These are phyloP conservation scores for Rotaria socialis DNA, from an alignment of 2,888 invertebrate species.

Conservation along the genomic window DNA sequence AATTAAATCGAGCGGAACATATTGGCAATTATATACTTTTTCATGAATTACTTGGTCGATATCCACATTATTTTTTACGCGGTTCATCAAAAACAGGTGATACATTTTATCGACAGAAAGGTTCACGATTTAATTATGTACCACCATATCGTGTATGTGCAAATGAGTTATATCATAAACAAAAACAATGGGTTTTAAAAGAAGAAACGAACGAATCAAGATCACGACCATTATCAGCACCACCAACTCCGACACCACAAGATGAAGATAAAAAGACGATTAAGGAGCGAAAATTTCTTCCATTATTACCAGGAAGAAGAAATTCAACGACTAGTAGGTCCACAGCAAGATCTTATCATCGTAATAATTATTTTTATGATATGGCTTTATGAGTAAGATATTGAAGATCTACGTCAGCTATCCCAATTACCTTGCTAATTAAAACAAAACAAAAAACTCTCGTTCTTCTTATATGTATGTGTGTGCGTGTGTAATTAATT, in stretches of 20 bases:
- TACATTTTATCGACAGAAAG: background rate
- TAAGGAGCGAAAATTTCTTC: background rate
- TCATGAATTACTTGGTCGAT: background rate
- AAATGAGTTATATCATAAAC: slow-evolving; percentile 2
- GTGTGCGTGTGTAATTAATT: too few relatives aligned
- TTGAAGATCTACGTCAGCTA: too few relatives aligned
- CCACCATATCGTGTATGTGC: slow-evolving; percentile 4
- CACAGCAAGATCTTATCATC: background rate
- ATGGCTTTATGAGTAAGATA: background rate
- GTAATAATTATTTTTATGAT: slow-evolving; percentile 27
- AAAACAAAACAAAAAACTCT: background rate
- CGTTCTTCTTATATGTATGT: too few relatives aligned
- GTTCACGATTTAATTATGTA: background rate
- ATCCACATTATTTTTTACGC: slow-evolving; percentile 2
- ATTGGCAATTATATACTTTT: background rate
- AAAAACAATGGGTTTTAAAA: slow-evolving; percentile 16
- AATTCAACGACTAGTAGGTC: background rate
- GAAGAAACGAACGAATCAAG: too few relatives aligned
- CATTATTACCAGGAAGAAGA: background rate
- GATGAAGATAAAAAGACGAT: background rate
- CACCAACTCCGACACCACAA: background rate
- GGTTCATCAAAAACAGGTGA: background rate
- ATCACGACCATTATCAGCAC: background rate
- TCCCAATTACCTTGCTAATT: too few relatives aligned
- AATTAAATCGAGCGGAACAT: background rate